Base-by-base conservation (phyloP, 2,888 invertebrate species). In the Parnassius glacialis region DNA sequence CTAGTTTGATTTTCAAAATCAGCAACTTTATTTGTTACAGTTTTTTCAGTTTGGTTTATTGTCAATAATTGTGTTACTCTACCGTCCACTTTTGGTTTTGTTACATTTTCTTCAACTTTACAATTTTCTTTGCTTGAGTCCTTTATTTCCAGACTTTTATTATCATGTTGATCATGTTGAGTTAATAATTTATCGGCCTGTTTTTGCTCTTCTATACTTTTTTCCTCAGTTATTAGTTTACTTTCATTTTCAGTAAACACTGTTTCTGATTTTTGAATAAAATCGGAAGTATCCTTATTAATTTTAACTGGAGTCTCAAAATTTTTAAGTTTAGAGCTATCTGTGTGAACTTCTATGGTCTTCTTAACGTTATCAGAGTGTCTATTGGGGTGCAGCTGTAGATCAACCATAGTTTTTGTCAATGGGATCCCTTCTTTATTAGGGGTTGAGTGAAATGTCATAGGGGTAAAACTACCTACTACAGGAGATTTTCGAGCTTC, bases 371-470 rank as follows among this genome's bases (percentile, higher is more conserved):
- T 89, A 68, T 90, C 90, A 47, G 87, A 85, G 74, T 90, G 86
- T 64, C 90, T 79, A 62, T 74, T 90, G 10, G 91, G 88, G 65
- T 90, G 87, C 59, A 91, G 68, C 50, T 90, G 90, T 69, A 82
- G 81, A 59, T 91, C 85, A 3, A 91, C 89, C 90, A 90, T 90
- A 2, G 84, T 89, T 73, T 91, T 91, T 41, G 90, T 90, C 12
- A 90, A 75, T 48, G 90, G 90, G 66, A 84, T 86, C 20, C 86
- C 85, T 70, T 90, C 90, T 75, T 90, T 90, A 66, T 85, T 91
- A 45, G 90, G 89, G 47, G 90, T 90, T 62, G 91, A 91, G 68
- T 90, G 90, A 75, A 78, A 89, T 64, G 88, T 84, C 87, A 90
- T 85, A 13, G 87, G 85, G 53, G 84, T 88, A 65, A 81, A 87